Evolutionary conservation across 2,113 vertebrate species (phyloP), one percentile per base, ranked within the genome.

Genomic region (Brienomyrus longianalis): DNA sequence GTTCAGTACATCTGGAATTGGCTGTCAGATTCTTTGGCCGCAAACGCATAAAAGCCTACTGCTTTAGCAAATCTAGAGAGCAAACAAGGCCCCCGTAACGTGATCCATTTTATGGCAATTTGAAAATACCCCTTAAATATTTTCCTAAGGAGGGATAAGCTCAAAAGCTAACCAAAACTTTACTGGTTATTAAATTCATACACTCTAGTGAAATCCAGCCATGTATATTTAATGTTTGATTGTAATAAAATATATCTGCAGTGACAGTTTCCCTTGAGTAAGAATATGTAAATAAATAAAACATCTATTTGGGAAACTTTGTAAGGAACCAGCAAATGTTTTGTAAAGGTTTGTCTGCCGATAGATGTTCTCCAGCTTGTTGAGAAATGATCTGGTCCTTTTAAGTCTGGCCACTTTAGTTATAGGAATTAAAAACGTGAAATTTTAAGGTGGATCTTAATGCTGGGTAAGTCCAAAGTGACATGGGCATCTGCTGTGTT

Each of bases 61-160:
- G 43, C 39, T 84, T 84, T 48, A 84, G 45, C 45, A 84, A 84
- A 48, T 84, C 83, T 84, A 84, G 10, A 84, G 39, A n/a, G 83
- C 39, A 84, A 48, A 84, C 83, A 84, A 84, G 45, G 83, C 21
- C 39, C 80, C 83, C 15, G 83, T 47, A 84, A 45, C 23, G 21
- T 84, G 83, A 84, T 84, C 83, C 74, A 80, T 80, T 80, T 80
- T 35, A 80, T 80, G 74, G 74, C 74, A 80, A 80, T 80, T 80
- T 80, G 74, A 80, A 80, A 80, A 80, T 80, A 43, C 74, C 74
- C 35, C 5, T 80, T 80, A 80, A 80, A 80, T 80, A 80, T 80
- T 80, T 80, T 80, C 74, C 74, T 80, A 80, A 80, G 74, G 35
- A 17, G 74, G 35, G 74, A 80, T 84, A 84, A 84, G 45, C 45